Evolutionary conservation across 2,888 invertebrate species (phyloP).

Genomic region (Zaprionus obscuricornis): DNA sequence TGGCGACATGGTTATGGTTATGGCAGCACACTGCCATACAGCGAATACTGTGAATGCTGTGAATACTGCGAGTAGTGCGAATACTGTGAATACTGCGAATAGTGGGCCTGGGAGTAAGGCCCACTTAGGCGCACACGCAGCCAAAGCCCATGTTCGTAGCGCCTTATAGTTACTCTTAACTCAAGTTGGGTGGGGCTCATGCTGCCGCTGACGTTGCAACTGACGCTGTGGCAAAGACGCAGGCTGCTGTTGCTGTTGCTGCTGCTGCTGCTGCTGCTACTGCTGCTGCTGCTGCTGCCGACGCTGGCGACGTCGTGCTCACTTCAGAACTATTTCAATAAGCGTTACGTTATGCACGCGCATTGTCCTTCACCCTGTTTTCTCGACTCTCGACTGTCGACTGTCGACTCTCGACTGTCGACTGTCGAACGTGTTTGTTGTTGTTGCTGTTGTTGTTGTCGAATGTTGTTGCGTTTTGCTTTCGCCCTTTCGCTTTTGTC

Average conservation of each 20-base stretch:
- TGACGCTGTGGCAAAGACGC: background rate
- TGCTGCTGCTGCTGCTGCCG: conserved; percentile 22
- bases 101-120: conserved; percentile 20
- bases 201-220: background rate
- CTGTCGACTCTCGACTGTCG: conserved; percentile 29
- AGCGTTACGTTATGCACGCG: conserved; percentile 74
- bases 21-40: conserved; percentile 3
- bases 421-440: background rate
- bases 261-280: too few species aligned
- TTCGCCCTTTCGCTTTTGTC: conserved; percentile 40
- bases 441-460: conserved; percentile 14
- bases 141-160: background rate
- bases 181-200: background rate
- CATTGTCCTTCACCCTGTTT: conserved; percentile 75
- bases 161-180: conserved; percentile 3
- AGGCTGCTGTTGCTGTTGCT: conserved; percentile 1
- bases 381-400: conserved; percentile 19
- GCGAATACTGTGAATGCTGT: conserved; percentile 1
- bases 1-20: conserved; percentile 15
- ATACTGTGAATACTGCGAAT: background rate
- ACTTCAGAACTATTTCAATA: conserved; percentile 78
- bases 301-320: conserved; percentile 64
- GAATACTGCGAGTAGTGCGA: background rate
- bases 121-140: conserved; percentile 20
- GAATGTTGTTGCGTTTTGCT: conserved; percentile 44